These are phyloP conservation scores for Sternotherus odoratus DNA, from an alignment of 2,797 vertebrate species.

Conservation along the genomic window DNA sequence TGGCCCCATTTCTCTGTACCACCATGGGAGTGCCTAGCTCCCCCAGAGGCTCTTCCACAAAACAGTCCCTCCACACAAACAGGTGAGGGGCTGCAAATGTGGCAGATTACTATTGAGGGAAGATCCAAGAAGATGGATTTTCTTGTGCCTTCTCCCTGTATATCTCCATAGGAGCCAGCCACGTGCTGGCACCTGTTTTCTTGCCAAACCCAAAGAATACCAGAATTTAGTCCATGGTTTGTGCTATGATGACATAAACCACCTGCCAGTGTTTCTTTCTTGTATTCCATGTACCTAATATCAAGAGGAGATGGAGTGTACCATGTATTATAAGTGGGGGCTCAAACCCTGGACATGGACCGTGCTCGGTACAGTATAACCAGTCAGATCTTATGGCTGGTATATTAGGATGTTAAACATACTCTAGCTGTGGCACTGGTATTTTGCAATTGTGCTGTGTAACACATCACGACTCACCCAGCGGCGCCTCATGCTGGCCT, in stretches of 20 bases:
- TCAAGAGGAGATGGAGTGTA: neutral
- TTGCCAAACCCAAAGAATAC: neutral
- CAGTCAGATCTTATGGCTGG: neutral
- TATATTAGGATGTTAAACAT: neutral
- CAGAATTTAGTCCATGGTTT: neutral
- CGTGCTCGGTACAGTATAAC: neutral
- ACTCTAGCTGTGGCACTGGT: neutral
- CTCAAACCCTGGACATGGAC: neutral
- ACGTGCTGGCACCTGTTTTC: neutral
- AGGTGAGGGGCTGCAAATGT: neutral
- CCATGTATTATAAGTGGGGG: neutral
- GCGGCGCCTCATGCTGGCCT: no score
- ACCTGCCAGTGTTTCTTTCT: neutral
- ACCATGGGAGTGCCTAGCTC: neutral
- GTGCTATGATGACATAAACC: neutral
- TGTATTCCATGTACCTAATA: neutral
- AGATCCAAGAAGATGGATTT: neutral
- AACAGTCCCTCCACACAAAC: neutral
- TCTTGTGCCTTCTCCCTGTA: neutral
- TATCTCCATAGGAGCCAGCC: neutral
- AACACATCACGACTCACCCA: no score
- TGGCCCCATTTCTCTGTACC: neutral
- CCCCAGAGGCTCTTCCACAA: neutral
- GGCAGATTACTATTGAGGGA: neutral
- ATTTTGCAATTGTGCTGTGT: neutral